phyloP scores from a whole-genome alignment of 1,140 invertebrate genomes.

The Choristoneura fumiferana region DNA sequence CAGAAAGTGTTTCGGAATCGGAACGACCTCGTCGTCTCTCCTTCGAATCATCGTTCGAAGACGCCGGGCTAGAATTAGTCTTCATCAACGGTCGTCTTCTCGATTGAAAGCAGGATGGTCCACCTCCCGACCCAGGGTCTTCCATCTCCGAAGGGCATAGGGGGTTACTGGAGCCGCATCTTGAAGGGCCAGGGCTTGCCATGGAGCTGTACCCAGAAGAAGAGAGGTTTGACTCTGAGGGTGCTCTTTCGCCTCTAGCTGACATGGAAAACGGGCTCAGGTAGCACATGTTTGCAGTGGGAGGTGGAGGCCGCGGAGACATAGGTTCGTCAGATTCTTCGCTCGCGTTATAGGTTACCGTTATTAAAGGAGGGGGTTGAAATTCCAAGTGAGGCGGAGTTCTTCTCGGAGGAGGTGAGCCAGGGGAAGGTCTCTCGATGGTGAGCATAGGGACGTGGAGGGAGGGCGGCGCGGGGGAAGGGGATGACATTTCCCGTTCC shows the following conservation, averaged over 20 bases:
- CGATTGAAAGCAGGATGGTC: slow-evolving; percentile 73
- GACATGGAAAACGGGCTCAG: slow-evolving; percentile 87
- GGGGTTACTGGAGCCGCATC: slow-evolving; percentile 88
- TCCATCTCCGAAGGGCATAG: slow-evolving; percentile 85
- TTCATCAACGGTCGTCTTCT: slow-evolving; percentile 78
- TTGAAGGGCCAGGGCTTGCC: slow-evolving; percentile 87
- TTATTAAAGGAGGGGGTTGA: slow-evolving; percentile 85
- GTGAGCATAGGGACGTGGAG: slow-evolving; percentile 82
- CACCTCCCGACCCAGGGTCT: slow-evolving; percentile 79
- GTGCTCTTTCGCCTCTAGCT: slow-evolving; percentile 82
- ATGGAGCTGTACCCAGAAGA: slow-evolving; percentile 91
- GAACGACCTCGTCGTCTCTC: slow-evolving; percentile 78
- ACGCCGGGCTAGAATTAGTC: slow-evolving; percentile 71
- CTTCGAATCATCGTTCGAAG: slow-evolving; percentile 67
- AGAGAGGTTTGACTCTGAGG: slow-evolving; percentile 88
- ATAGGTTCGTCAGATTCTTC: slow-evolving; percentile 87
- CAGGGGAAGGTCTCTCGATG: slow-evolving; percentile 82
- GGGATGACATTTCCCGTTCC: slow-evolving; percentile 69
- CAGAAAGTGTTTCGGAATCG: slow-evolving; percentile 84
- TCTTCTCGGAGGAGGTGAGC: slow-evolving; percentile 82
- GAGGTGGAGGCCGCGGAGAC: slow-evolving; percentile 78
- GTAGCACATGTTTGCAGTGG: slow-evolving; percentile 82
- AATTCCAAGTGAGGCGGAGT: slow-evolving; percentile 81
- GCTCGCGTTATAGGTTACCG: slow-evolving; percentile 85
- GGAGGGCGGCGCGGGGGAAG: slow-evolving; percentile 59